phyloP scores from a whole-genome alignment of 1,140 invertebrate species.

The Frieseomelitta varia region DNA sequence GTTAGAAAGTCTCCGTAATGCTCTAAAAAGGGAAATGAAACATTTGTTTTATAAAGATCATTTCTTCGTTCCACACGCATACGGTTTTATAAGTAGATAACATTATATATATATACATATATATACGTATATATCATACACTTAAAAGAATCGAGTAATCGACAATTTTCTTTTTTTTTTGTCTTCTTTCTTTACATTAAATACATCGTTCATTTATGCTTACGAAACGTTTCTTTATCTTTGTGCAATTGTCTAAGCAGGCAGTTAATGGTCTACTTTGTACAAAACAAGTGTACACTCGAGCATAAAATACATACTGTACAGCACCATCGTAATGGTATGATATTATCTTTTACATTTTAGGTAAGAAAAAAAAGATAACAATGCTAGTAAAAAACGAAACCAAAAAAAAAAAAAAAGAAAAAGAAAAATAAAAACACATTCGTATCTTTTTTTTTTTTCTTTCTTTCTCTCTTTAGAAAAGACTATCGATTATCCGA shows the following conservation, averaged over 20 bases:
- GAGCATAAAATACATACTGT: not conserved
- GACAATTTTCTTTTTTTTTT: not conserved
- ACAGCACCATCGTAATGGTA: not conserved
- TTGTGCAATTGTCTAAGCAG: conserved; percentile 3
- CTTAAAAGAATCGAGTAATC: conserved; percentile 9
- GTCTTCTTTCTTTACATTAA: not conserved
- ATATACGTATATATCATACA: not conserved
- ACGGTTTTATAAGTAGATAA: conserved; percentile 11
- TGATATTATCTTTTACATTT: not conserved
- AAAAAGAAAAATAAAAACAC: not conserved
- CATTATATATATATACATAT: conserved; percentile 12
- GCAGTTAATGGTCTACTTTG: conserved; percentile 3
- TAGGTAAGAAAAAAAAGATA: not conserved
- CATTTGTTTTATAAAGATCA: conserved; percentile 53
- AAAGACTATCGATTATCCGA: conserved; percentile 12
- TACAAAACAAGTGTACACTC: not conserved
- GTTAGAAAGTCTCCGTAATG: conserved; percentile 70
- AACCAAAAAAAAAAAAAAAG: not conserved
- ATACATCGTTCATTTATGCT: not conserved
- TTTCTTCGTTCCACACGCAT: conserved; percentile 29
- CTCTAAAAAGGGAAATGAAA: conserved; percentile 57
- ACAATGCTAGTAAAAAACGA: not conserved
- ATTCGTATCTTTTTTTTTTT: no score
- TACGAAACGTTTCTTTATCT: conserved; percentile 1
- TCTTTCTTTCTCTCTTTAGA: not conserved